A percentile compares a stretch with the other conserved stretches of the same genome.
Conservation (phyloP, 2,797 vertebrate species). For the Platyrinchus mystaceus region DNA sequence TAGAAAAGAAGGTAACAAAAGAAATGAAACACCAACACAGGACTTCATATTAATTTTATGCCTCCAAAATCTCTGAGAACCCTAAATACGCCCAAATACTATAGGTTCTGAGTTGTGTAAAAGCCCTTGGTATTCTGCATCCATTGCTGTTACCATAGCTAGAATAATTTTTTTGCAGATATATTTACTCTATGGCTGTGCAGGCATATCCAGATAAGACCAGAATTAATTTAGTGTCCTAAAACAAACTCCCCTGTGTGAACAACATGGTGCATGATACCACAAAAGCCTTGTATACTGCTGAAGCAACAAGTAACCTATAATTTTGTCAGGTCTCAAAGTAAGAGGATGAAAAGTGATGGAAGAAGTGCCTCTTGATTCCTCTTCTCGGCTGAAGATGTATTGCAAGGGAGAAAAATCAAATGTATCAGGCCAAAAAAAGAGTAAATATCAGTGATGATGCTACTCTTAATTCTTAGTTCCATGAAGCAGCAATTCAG, state of each 20-base stretch:
- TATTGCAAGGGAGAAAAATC: background rate
- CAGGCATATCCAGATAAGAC: background rate
- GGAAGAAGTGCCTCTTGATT: background rate
- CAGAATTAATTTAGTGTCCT: background rate
- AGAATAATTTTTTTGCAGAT: background rate
- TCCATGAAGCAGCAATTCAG: background rate
- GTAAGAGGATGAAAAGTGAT: background rate
- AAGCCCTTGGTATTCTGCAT: background rate
- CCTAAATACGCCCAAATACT: background rate
- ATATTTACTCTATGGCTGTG: background rate
- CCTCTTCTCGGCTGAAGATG: background rate
- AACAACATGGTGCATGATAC: fast-evolving
- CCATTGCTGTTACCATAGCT: background rate
- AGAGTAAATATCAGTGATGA: background rate
- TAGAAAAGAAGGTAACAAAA: background rate
- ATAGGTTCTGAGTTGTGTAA: background rate
- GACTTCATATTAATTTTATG: background rate
- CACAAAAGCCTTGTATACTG: background rate
- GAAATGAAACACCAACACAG: background rate
- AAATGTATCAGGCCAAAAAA: background rate
- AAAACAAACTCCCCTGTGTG: background rate
- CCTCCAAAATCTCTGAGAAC: background rate
- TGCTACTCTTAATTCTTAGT: background rate
- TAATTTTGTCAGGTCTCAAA: background rate
- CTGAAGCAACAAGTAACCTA: fast-evolving